Evolutionary conservation across 2,888 invertebrate species (phyloP).

Genomic region (Troilus luridus): DNA sequence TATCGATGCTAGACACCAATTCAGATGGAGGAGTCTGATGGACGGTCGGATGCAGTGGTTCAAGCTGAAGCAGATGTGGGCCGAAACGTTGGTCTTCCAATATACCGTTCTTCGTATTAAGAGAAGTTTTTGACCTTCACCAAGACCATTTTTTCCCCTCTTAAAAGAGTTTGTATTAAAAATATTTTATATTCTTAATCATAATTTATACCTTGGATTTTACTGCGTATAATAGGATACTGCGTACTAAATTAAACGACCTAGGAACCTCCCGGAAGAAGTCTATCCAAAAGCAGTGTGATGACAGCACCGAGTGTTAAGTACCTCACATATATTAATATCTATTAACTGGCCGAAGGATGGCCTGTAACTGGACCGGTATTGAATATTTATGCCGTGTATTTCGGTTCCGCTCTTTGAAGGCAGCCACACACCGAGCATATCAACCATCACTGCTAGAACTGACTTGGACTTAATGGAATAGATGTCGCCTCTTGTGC

Average conservation of each 20-base stretch:
- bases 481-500: neutral
- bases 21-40: no score
- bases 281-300: neutral
- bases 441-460: neutral
- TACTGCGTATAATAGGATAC: neutral
- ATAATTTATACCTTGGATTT: neutral
- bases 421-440: neutral
- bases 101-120: no score
- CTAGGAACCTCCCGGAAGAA: neutral
- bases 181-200: no score
- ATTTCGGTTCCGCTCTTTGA: constrained; percentile 29
- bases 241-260: neutral
- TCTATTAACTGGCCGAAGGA: neutral
- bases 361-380: constrained; percentile 9
- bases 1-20: no score
- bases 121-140: no score
- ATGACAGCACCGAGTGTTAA: neutral
- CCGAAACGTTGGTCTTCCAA: no score
- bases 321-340: constrained; percentile 36
- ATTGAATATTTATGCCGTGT: neutral
- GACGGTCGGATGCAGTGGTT: no score
- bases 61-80: no score
- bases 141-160: no score
- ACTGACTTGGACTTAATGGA: neutral
- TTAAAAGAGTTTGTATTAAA: no score